Percentiles rank a stretch among this genome's conserved stretches.
phyloP scores from a whole-genome alignment of 2,797 vertebrate genomes.

The Coendou prehensilis region DNA sequence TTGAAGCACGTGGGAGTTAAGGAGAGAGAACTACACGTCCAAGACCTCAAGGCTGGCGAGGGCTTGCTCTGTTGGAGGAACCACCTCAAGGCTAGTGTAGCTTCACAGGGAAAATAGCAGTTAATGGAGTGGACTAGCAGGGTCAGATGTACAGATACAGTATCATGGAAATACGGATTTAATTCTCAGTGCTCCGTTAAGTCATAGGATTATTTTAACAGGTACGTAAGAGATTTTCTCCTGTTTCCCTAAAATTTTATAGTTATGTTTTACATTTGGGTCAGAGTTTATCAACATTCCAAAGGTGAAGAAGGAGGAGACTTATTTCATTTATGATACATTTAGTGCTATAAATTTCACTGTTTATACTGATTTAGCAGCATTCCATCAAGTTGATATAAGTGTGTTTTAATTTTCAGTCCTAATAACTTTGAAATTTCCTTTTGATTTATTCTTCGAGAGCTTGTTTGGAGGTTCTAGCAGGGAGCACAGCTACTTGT shows the following conservation, averaged over 20 bases:
- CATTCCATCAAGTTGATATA: background rate
- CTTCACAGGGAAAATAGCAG: background rate
- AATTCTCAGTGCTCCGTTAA: background rate
- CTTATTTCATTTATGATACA: background rate
- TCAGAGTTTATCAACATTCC: background rate
- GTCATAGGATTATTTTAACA: background rate
- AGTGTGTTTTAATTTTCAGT: background rate
- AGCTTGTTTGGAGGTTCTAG: no score
- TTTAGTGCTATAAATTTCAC: background rate
- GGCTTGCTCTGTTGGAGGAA: background rate
- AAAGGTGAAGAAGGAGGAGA: background rate
- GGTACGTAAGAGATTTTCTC: background rate
- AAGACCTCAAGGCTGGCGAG: background rate
- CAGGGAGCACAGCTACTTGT: no score
- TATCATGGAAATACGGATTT: background rate
- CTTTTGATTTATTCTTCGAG: background rate
- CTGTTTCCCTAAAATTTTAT: background rate
- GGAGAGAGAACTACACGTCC: background rate
- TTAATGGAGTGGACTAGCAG: background rate
- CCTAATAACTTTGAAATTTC: background rate
- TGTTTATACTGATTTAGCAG: background rate
- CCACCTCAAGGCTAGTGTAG: background rate
- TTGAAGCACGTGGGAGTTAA: background rate
- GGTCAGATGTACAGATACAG: background rate
- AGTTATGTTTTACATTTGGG: background rate